Evolutionary conservation across 2,113 vertebrate genomes (phyloP).

Genomic region (Catharus bicknelli): DNA sequence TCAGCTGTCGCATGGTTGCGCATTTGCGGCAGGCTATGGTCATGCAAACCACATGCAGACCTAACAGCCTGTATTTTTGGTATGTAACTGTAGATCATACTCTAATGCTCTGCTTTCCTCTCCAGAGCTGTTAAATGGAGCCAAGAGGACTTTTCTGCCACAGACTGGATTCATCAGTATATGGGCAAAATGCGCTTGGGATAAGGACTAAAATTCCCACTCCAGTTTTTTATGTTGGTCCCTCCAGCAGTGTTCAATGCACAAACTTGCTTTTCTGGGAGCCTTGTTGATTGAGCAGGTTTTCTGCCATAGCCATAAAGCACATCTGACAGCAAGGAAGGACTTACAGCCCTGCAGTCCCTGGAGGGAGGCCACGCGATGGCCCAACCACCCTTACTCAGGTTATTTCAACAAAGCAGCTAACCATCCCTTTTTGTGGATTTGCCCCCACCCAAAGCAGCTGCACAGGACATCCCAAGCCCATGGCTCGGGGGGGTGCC

Average conservation of each 20-base stretch:
- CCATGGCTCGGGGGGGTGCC: fast-evolving
- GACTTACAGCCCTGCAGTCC: background rate
- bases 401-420: background rate
- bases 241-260: fast-evolving
- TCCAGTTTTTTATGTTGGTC: background rate
- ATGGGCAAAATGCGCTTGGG: background rate
- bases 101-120: background rate
- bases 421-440: background rate
- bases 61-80: background rate
- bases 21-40: background rate
- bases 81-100: background rate
- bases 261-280: background rate
- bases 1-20: background rate
- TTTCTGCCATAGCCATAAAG: background rate
- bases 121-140: background rate
- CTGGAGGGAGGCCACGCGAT: fast-evolving
- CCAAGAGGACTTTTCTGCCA: background rate
- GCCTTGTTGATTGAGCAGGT: background rate
- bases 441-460: background rate
- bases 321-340: background rate
- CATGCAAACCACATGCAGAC: background rate
- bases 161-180: background rate
- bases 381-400: background rate
- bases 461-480: background rate
- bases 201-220: background rate